phyloP scores from a whole-genome alignment of 2,797 vertebrate species.

The Geotrypetes seraphini region DNA sequence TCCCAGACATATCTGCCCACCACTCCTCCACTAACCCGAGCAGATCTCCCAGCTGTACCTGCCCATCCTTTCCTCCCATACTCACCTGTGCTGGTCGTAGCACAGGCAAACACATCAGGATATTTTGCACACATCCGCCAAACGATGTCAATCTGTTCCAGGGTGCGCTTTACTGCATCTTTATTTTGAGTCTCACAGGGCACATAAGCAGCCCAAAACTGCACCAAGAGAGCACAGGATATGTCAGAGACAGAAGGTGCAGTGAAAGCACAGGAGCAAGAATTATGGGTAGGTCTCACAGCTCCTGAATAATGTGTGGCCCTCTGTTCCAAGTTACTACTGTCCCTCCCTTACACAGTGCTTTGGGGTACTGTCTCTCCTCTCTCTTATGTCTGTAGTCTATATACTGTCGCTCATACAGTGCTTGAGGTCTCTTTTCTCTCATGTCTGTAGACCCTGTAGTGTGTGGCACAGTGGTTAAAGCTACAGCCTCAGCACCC shows the following conservation, averaged over 20 bases:
- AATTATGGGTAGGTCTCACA: background rate
- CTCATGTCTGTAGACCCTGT: no score
- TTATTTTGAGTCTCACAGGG: slow-evolving; percentile 76
- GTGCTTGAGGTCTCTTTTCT: no score
- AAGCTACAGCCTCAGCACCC: no score
- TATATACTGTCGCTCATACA: no score
- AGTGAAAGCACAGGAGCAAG: no score
- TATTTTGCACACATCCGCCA: slow-evolving; percentile 73
- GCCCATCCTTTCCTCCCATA: background rate
- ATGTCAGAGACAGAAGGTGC: background rate
- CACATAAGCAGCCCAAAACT: slow-evolving; percentile 87
- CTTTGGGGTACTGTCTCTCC: no score
- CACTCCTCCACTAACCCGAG: background rate
- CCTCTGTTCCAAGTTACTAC: slow-evolving; percentile 11
- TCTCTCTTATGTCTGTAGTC: no score
- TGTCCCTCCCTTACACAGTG: no score
- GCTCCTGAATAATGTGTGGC: background rate
- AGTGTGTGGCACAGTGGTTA: no score
- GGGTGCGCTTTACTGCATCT: slow-evolving; percentile 78
- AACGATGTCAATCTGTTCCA: slow-evolving; percentile 87
- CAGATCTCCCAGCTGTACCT: background rate
- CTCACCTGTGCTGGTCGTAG: slow-evolving; percentile 65
- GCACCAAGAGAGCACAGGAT: slow-evolving; percentile 14
- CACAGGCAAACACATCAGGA: slow-evolving; percentile 60
- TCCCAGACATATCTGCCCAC: background rate